Conservation (phyloP, 1,140 invertebrate genomes). For the Drosophila nikananu region DNA sequence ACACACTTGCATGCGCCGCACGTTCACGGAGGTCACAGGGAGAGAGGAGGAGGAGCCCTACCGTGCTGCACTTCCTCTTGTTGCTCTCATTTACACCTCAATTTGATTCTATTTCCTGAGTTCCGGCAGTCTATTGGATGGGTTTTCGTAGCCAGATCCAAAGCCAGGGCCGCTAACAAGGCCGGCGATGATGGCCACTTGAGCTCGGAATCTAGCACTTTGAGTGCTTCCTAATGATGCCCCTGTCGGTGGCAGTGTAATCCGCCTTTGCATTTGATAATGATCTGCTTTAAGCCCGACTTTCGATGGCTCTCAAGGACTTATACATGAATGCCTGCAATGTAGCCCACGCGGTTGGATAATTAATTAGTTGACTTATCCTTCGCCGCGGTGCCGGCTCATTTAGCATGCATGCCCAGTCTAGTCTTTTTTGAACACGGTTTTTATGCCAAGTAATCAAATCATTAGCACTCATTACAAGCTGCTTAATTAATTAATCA, state of each 20-base stretch:
- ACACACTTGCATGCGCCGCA: conserved; percentile 70
- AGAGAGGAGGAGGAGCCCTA: not conserved
- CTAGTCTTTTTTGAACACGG: conserved; percentile 21
- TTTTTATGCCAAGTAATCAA: conserved; percentile 72
- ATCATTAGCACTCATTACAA: conserved; percentile 76
- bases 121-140: conserved; percentile 38
- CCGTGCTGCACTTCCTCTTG: conserved; percentile 52
- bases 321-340: conserved; percentile 1
- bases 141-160: conserved; percentile 5
- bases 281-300: conserved; percentile 58
- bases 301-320: conserved; percentile 2
- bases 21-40: conserved; percentile 38
- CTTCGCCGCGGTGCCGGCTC: conserved; percentile 5
- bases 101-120: conserved; percentile 79
- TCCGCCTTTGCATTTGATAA: conserved; percentile 59
- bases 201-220: conserved; percentile 45
- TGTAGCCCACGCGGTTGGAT: not conserved
- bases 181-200: conserved; percentile 48
- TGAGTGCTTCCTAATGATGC: conserved; percentile 67
- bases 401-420: conserved; percentile 41
- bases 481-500: conserved; percentile 74
- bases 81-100: conserved; percentile 80
- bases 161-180: conserved; percentile 26
- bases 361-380: conserved; percentile 58
- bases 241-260: conserved; percentile 30